Percentiles rank a stretch among this genome's conserved stretches.
Evolutionary conservation across 2,888 invertebrate species (phyloP).

Genomic region (Aphodius granarius): DNA sequence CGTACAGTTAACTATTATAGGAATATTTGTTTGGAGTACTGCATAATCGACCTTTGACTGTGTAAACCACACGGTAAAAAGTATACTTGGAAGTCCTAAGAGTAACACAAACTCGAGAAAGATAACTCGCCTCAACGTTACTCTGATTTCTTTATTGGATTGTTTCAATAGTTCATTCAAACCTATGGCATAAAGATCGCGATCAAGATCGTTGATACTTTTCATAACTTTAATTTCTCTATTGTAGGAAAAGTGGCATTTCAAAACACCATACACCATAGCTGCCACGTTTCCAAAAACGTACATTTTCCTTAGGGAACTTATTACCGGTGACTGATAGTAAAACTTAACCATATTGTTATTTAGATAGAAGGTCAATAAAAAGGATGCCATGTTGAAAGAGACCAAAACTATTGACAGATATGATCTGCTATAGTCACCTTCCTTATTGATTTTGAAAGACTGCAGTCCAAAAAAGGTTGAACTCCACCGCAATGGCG

Average conservation of each 20-base stretch:
- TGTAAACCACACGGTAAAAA: not conserved
- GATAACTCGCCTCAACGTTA: not conserved
- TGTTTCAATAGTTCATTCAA: slow-evolving; percentile 10
- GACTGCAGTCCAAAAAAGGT: slow-evolving; percentile 1
- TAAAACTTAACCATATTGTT: not conserved
- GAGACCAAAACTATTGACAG: not conserved
- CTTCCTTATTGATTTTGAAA: slow-evolving; percentile 12
- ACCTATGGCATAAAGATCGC: slow-evolving; percentile 17
- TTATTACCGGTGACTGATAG: slow-evolving; percentile 20
- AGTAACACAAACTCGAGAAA: not conserved
- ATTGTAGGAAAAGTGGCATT: slow-evolving; percentile 20
- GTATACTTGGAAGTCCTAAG: not conserved
- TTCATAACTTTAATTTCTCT: slow-evolving; percentile 19
- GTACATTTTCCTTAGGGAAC: slow-evolving; percentile 16
- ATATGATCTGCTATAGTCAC: slow-evolving; percentile 14
- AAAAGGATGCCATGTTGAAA: not conserved
- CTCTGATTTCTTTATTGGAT: slow-evolving; percentile 17
- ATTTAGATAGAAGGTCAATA: slow-evolving; percentile 5
- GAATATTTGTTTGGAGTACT: not conserved
- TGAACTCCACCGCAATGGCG: slow-evolving; percentile 5
- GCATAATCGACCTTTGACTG: not conserved
- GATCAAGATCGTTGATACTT: slow-evolving; percentile 21
- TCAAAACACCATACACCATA: slow-evolving; percentile 17
- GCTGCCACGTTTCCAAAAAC: slow-evolving; percentile 17
- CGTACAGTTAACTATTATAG: not conserved